Evolutionary conservation across 2,888 invertebrate genomes (phyloP), one percentile per base, ranked within the genome.

Genomic region (Agrotis puta): DNA sequence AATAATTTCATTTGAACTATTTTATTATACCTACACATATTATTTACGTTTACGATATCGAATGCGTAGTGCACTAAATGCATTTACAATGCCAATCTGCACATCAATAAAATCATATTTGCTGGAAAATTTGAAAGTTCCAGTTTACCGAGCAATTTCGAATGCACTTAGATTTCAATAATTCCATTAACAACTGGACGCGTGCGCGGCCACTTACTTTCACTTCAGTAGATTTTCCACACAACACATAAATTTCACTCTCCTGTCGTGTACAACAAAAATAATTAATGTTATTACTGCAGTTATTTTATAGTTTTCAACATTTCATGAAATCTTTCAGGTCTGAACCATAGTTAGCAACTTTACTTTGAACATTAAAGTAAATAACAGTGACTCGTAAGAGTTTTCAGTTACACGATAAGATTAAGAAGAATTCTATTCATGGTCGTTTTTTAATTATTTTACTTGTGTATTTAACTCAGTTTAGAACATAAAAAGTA

Each of bases 131-230:
- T 87, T 81, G 90, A 91, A 92, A 92, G 90, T 84, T 81, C 71
- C 79, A 81, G 80, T 86, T 87, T 83, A 85, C 85, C 82, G 85
- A 89, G 86, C 85, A 79, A 88, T 89, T 91, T 83, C 78, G 88
- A 92, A 91, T 91, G 89, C 91, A 91, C 85, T 91, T 89, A 84
- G 80, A 90, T 89, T 92, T 91, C 92, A 92, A 91, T 93, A 91
- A 92, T 92, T 93, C 89, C 87, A 92, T 91, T 79, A 89, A 81
- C 88, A 86, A 85, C 79, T 83, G 83, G 79, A 85, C 86, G 92
- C 90, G 90, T 92, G 90, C 86, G 81, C 88, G 82, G 81, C 70
- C 85, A 82, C 77, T 89, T 83, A 92, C 94, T 94, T 94, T 95
- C 94, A 92, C 94, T 92, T 62, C 74, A 77, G 80, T 87, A 82